Base-by-base conservation (phyloP, 2,888 invertebrate genomes). In the Ptilodon capucinus region DNA sequence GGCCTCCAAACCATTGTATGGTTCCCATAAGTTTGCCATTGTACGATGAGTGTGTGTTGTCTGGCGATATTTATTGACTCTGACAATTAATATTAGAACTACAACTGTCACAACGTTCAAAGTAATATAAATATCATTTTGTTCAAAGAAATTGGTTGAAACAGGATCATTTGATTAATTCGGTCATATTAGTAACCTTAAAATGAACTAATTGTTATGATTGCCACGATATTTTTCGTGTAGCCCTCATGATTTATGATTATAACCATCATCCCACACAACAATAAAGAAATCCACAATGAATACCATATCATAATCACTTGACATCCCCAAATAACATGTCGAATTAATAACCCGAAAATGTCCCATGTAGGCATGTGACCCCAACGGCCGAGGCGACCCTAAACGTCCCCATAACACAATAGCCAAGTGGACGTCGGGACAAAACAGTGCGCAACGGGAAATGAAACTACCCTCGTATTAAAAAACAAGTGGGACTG, bases 401-500 rank as follows among this genome's bases (percentile, higher is more conserved):
- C 9, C 17, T 17, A 17, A 38, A n/a, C n/a, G n/a, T n/a, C n/a
- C n/a, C 46, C 46, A 51, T 48, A 44, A 35, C 54, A 65, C 66
- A 68, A 71, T 61, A 46, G 52, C 64, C 68, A 71, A 82, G 82
- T 80, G 80, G 75, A 87, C 87, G 88, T 87, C 89, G 82, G 79
- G 73, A 84, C 79, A 85, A 83, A 86, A 88, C 87, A 86, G 63
- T 67, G 72, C 71, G 81, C 80, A 81, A 83, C 80, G 68, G 75
- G 71, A 77, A 88, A 89, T 88, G 89, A 87, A 89, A 85, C 86
- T 82, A 84, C 87, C 89, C 87, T 78, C 81, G 76, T 78, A 84
- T 87, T 86, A 83, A 86, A 87, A 86, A 86, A 88, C 87, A 90
- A 89, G 88, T 87, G 86, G 86, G 82, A n/a, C 74, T 73, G 57